phyloP scores from a whole-genome alignment of 2,113 vertebrate species.

The Pseudonaja textilis region DNA sequence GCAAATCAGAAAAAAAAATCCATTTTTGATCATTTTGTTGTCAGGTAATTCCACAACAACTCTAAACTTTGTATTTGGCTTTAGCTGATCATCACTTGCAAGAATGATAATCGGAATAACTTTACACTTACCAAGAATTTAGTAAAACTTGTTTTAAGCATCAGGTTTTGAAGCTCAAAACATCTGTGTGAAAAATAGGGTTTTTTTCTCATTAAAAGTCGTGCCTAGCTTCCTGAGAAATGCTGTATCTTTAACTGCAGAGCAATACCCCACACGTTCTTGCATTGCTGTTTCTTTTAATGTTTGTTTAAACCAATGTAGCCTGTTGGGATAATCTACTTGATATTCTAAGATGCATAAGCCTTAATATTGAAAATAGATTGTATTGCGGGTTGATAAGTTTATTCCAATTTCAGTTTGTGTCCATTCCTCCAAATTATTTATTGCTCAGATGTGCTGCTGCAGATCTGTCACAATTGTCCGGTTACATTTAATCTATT shows the following conservation, averaged over 20 bases:
- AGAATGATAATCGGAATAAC: background rate
- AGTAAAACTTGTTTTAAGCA: background rate
- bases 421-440: background rate
- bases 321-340: background rate
- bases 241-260: slow-evolving; percentile 58
- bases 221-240: slow-evolving; percentile 54
- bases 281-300: slow-evolving; percentile 48
- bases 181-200: background rate
- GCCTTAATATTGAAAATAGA: slow-evolving; percentile 28
- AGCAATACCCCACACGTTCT: slow-evolving; percentile 50
- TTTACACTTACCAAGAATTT: background rate
- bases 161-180: slow-evolving; percentile 20
- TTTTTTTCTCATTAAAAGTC: slow-evolving; percentile 42
- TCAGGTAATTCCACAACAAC: accelerated
- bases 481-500: background rate
- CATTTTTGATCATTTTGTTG: background rate
- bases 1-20: background rate
- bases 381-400: slow-evolving; percentile 10
- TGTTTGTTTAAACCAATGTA: slow-evolving; percentile 21
- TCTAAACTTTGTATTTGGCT: background rate
- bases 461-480: accelerated
- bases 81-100: slow-evolving; percentile 24
- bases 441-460: background rate
- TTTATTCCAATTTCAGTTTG: background rate
- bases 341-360: slow-evolving; percentile 29